These are phyloP conservation scores for Calypte anna DNA, from an alignment of 2,113 vertebrate species.

Conservation along the genomic window DNA sequence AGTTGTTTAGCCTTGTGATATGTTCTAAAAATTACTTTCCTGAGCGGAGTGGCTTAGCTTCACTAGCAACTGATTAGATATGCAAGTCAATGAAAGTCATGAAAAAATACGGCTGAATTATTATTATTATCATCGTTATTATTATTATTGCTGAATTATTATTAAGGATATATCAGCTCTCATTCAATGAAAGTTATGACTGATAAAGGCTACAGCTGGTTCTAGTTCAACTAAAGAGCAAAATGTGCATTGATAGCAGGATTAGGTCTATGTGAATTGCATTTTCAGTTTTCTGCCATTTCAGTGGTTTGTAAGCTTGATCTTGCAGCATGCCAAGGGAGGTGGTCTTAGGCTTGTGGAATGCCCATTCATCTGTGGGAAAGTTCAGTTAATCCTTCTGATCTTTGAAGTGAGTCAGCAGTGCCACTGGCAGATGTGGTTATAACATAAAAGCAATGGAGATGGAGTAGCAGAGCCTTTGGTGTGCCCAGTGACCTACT, in stretches of 20 bases:
- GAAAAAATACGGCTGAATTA: background rate
- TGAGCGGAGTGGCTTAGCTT: background rate
- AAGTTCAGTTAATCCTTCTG: background rate
- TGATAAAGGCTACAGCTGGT: background rate
- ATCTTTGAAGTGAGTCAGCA: background rate
- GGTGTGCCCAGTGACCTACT: background rate
- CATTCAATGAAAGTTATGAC: background rate
- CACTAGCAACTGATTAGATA: background rate
- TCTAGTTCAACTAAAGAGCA: background rate
- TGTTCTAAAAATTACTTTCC: background rate
- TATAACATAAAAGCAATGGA: background rate
- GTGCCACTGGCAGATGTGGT: background rate
- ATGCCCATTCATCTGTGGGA: background rate
- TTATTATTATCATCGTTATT: too few relatives aligned
- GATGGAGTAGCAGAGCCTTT: background rate
- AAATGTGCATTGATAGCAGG: background rate
- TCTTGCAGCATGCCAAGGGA: background rate
- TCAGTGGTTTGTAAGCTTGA: background rate
- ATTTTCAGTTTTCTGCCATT: background rate
- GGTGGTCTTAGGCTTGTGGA: background rate
- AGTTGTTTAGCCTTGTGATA: background rate
- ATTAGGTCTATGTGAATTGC: background rate
- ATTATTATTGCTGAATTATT: background rate
- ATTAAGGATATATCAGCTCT: background rate
- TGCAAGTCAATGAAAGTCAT: background rate